Percentiles rank a stretch among this genome's conserved stretches.
These are phyloP conservation scores for Phytoseiulus persimilis DNA, from an alignment of 2,888 invertebrate genomes.

Conservation along the genomic window DNA sequence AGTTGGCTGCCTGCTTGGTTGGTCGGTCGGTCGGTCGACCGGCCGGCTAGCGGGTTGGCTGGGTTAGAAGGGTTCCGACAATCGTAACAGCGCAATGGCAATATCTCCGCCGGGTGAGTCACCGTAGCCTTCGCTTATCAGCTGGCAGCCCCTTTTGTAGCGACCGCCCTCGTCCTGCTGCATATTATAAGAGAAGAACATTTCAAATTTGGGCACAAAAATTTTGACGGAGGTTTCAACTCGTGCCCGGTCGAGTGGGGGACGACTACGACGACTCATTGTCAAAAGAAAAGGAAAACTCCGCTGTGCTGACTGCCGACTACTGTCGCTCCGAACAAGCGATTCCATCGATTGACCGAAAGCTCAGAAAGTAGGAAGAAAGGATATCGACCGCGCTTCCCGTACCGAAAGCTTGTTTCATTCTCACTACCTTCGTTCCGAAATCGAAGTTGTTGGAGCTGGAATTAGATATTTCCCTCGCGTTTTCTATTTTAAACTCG, in stretches of 20 bases:
- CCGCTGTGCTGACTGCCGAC: background rate
- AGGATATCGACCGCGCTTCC: too few species aligned
- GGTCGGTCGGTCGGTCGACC: slow-evolving; percentile 8
- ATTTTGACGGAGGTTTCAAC: slow-evolving; percentile 33
- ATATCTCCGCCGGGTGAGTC: slow-evolving; percentile 24
- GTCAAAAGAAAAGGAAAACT: slow-evolving; percentile 5
- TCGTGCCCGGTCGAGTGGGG: background rate
- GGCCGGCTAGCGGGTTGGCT: background rate
- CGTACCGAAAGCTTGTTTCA: too few species aligned
- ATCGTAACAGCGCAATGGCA: slow-evolving; percentile 36
- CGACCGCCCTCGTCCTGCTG: slow-evolving; percentile 19
- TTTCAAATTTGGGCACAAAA: slow-evolving; percentile 32
- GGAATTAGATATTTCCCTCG: too few species aligned
- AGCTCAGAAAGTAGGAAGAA: too few species aligned
- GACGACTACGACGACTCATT: background rate
- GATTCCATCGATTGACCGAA: background rate
- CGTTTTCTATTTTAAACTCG: too few species aligned
- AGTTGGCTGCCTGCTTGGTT: background rate
- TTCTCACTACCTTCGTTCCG: too few species aligned
- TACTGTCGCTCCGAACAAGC: background rate
- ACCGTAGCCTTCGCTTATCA: slow-evolving; percentile 5
- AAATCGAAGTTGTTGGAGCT: too few species aligned
- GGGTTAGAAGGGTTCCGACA: slow-evolving; percentile 35
- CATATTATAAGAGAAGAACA: slow-evolving; percentile 32
- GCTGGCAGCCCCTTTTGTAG: slow-evolving; percentile 5